Percentiles rank a stretch among this genome's conserved stretches.
These are phyloP conservation scores for Rhadinocentrus ornatus DNA, from an alignment of 2,797 vertebrate species.

Conservation along the genomic window DNA sequence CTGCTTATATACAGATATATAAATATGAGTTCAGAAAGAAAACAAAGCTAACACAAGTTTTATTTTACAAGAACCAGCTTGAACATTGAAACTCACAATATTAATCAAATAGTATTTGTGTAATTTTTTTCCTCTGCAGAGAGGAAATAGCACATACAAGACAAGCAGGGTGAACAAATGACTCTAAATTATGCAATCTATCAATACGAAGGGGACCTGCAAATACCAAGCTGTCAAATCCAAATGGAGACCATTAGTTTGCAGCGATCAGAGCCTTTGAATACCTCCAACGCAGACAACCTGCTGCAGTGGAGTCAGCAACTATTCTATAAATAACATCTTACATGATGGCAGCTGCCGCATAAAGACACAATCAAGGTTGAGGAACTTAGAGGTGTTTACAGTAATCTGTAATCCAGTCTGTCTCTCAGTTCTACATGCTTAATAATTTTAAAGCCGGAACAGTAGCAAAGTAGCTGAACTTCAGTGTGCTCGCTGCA, in stretches of 20 bases:
- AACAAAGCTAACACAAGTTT: slow-evolving; percentile 30
- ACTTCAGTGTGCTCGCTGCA: background rate
- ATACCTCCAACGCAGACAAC: slow-evolving; percentile 61
- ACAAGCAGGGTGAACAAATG: slow-evolving; percentile 75
- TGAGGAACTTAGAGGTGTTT: slow-evolving; percentile 62
- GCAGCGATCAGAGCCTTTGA: slow-evolving; percentile 59
- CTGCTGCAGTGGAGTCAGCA: slow-evolving; percentile 62
- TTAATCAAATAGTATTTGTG: slow-evolving; percentile 60
- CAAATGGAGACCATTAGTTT: slow-evolving; percentile 86
- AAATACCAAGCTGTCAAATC: slow-evolving; percentile 77
- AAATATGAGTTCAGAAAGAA: slow-evolving; percentile 8
- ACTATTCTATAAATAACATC: slow-evolving; percentile 72
- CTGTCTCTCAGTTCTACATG: slow-evolving; percentile 16
- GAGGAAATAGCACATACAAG: slow-evolving; percentile 55
- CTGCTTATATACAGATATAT: slow-evolving; percentile 9
- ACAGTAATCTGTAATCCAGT: slow-evolving; percentile 39
- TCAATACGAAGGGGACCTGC: slow-evolving; percentile 69
- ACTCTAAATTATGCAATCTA: slow-evolving; percentile 75
- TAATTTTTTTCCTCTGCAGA: slow-evolving; percentile 58
- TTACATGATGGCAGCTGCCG: slow-evolving; percentile 58
- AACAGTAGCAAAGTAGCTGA: slow-evolving; percentile 14
- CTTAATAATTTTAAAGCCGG: slow-evolving; percentile 20
- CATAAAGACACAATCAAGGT: slow-evolving; percentile 59
- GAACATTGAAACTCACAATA: slow-evolving; percentile 46
- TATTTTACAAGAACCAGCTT: slow-evolving; percentile 45